A percentile compares a stretch with the other conserved stretches of the same genome.
These are phyloP conservation scores for Pristionchus mayeri DNA, from an alignment of 2,888 invertebrate genomes.

Conservation along the genomic window DNA sequence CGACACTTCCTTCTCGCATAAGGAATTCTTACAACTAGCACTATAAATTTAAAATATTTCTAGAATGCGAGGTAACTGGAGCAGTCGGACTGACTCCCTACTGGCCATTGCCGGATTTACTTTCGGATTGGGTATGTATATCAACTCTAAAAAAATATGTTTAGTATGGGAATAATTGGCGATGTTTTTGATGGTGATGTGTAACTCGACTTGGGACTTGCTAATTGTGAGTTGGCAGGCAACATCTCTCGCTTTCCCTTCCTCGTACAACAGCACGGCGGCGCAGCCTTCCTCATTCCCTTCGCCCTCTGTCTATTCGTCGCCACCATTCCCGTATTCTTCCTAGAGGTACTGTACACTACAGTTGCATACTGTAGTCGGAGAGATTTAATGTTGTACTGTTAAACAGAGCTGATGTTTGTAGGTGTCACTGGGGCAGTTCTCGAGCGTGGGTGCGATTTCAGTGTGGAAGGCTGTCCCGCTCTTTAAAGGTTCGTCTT, in stretches of 20 bases:
- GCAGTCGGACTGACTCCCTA: conserved; percentile 80
- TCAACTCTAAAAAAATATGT: not conserved
- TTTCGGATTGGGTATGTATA: conserved; percentile 74
- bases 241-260: conserved; percentile 84
- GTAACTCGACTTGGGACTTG: too few species aligned
- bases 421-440: conserved; percentile 86
- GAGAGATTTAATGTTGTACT: not conserved
- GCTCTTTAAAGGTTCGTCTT: conserved; percentile 81
- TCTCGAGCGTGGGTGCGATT: conserved; percentile 83
- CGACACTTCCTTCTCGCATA: too few species aligned
- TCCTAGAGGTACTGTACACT: conserved; percentile 45
- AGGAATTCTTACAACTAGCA: too few species aligned
- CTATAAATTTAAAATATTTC: conserved; percentile 30
- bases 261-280: conserved; percentile 72
- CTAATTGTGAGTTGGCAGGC: too few species aligned
- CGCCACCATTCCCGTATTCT: conserved; percentile 35
- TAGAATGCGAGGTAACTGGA: conserved; percentile 77
- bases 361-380: not conserved
- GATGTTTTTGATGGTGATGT: not conserved
- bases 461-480: conserved; percentile 88
- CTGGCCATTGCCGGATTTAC: conserved; percentile 81
- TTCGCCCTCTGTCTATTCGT: conserved; percentile 85
- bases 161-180: not conserved
- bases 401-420: not conserved
- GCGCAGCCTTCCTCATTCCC: conserved; percentile 85